Base-by-base conservation (phyloP, 2,888 invertebrate genomes). In the Lymantria dispar region DNA sequence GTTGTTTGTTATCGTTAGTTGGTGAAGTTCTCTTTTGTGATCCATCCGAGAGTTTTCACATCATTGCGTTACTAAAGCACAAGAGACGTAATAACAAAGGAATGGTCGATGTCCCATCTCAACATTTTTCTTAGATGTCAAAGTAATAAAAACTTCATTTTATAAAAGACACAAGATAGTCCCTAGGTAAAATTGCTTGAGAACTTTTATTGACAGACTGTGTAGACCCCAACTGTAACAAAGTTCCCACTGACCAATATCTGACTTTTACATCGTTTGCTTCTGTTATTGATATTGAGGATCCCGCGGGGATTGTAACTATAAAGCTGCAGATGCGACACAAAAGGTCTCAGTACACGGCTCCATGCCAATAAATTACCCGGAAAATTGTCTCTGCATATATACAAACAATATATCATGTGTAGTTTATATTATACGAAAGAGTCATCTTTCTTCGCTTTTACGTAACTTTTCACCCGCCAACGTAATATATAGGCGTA, bases 161-260 rank as follows among this genome's bases (percentile, higher is more conserved):
- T 78, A 77, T 80, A 79, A 81, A 67, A 77, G 76, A 80, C 78
- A 78, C 59, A 73, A 71, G 70, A 72, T 65, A 73, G 78, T 80
- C 80, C 78, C 80, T 70, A 78, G 78, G 78, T 78, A 65, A 76
- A 83, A 85, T 84, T 82, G 83, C 82, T 84, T 83, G 72, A 58
- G 56, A 78, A 87, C 74, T 85, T 84, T 83, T 87, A 85, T 85
- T 85, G 85, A 85, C 81, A 82, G 83, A 84, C 76, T 80, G 72
- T 64, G 65, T 66, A 66, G 64, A 64, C 61, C 75, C 66, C 68
- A 66, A 58, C 64, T 74, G 73, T 76, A 80, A 76, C 76, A 77
- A 87, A 86, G 81, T 86, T 85, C 68, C 61, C 51, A 74, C 76
- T 81, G 84, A 79, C 86, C 82, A 74, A 63, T 72, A 73, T 70